Percentiles rank a stretch among this genome's conserved stretches.
Evolutionary conservation across 1,140 invertebrate genomes (phyloP).

Genomic region (Temnothorax longispinosus): DNA sequence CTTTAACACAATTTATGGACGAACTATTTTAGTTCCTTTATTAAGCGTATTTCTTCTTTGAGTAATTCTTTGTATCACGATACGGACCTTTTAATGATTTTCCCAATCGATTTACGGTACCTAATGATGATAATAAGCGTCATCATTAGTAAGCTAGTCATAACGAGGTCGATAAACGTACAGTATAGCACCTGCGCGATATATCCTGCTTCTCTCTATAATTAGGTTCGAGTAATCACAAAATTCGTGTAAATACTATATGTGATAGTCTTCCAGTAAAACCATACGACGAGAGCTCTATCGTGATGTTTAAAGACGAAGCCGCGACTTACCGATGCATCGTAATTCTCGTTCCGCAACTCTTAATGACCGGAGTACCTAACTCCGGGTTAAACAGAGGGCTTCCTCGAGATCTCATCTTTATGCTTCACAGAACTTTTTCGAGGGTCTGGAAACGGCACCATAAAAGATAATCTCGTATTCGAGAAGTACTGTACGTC

Average conservation of each 20-base stretch:
- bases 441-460: conserved; percentile 67
- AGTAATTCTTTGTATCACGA: background rate
- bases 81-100: conserved; percentile 34
- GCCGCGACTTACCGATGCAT: conserved; percentile 28
- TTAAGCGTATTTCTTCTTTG: background rate
- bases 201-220: conserved; percentile 3
- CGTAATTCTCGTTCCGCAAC: conserved; percentile 53
- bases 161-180: conserved; percentile 33
- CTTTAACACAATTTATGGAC: background rate
- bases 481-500: conserved; percentile 72
- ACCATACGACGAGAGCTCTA: background rate
- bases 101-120: conserved; percentile 31
- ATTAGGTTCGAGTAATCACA: conserved; percentile 24
- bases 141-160: conserved; percentile 19
- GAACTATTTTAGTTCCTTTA: background rate
- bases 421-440: conserved; percentile 69
- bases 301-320: background rate
- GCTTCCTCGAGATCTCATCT: conserved; percentile 74
- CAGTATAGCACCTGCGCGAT: conserved; percentile 29
- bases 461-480: conserved; percentile 73
- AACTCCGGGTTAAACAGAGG: conserved; percentile 58
- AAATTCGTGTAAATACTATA: conserved; percentile 51
- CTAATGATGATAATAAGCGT: conserved; percentile 44
- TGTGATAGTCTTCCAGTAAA: conserved; percentile 32
- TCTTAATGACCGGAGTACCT: conserved; percentile 38